Evolutionary conservation across 2,113 vertebrate species (phyloP), one percentile per base, ranked within the genome.

Genomic region (Limnothrissa miodon): DNA sequence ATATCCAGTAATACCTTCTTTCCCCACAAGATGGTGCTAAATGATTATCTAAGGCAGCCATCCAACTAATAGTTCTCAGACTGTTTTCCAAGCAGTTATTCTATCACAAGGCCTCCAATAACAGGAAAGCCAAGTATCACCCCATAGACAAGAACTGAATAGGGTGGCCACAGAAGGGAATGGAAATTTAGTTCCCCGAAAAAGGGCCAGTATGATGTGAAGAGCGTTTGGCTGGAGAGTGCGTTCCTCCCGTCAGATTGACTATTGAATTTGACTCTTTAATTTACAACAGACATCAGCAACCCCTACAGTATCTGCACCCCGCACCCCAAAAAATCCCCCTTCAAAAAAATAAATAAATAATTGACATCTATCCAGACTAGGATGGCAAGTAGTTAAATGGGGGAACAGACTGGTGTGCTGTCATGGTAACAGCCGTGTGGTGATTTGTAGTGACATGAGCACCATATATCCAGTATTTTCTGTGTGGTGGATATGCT

Each of bases 371-470:
- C 82, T 84, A 84, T 88, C 83, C 83, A 46, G 11, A 80, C 59
- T 51, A 36, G 78, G 81, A 82, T 79, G 82, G 85, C 87, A 90
- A 91, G 88, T 86, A 36, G 86, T 89, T 88, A 87, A 84, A 86
- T 82, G 89, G 83, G 81, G 84, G 6, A 90, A 87, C 45, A 11
- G 10, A 74, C 66, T 36, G 11, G 82, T 82, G 48, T 82, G 33
- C 36, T 81, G 86, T 90, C 88, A 90, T 85, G 88, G 88, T 83
- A 89, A 90, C 79, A 83, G 78, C 82, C 87, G 80, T 39, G 80
- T 83, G 87, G 85, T 88, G 89, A 93, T 89, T 90, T 82, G 66
- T 89, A 89, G 59, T 92, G 91, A 92, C 91, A 88, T 87, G 86
- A 85, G 89, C 87, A 90, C 89, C 87, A 85, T 88, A 88, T 93